Base-by-base conservation (phyloP, 1,140 invertebrate species). In the Wasmannia auropunctata region DNA sequence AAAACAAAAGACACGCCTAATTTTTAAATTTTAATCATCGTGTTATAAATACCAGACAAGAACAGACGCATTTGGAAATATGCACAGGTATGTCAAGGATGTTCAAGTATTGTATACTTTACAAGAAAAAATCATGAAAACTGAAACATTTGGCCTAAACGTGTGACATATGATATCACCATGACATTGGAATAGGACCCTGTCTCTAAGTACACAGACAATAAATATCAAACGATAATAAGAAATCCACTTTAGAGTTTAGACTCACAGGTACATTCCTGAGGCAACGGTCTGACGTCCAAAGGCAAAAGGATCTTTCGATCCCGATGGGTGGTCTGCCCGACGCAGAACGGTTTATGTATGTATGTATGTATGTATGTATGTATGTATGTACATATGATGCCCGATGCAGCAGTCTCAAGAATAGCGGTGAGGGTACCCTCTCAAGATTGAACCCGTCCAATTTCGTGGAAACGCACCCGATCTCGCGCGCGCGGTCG, bases 381-480 rank as follows among this genome's bases (percentile, higher is more conserved):
- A 51, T 34, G 8, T 60, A 10, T 28, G 10, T 60, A 43, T 60
- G 16, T 46, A 58, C 19, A 19, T 65, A 58, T 25, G 19, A n/a
- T 22, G 28, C 8, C 58, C n/a, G n/a, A 14, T 51, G 76, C 60
- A 75, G n/a, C 46, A 79, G 60, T 31, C 19, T 40, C 65, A 28
- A 58, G 79, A 79, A 79, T 51, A 63, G 40, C 19, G 40, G 6
- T 22, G 34, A 8, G 70, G 60, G 3, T 54, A 19, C 31, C 43
- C 46, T 85, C 43, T 85, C 43, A 46, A 85, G 74, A 85, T 77
- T 85, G 70, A 75, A 77, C 81, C 70, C 56, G 70, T 77, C 31
- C 83, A 76, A 85, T 76, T 85, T 85, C 56, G 72, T 79, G 74
- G 56, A 75, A 77, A 85, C 72, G 56, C 43, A 37, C 72, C 43